phyloP scores from a whole-genome alignment of 2,797 vertebrate species.

The Myiothlypis coronata region DNA sequence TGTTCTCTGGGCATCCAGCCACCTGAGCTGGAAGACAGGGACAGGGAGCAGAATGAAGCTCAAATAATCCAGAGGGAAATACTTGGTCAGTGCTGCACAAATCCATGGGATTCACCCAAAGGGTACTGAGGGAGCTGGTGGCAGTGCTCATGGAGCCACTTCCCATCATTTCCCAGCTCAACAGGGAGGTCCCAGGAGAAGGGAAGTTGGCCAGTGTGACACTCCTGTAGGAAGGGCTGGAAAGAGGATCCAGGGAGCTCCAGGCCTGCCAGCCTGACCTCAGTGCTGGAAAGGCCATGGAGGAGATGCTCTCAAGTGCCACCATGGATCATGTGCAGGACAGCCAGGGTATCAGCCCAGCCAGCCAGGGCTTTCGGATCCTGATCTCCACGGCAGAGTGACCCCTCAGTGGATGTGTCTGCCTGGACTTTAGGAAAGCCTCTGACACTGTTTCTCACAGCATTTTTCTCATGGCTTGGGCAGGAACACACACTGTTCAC shows the following conservation, averaged over 20 bases:
- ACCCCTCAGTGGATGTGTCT: background rate
- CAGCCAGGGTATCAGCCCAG: background rate
- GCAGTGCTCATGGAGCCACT: background rate
- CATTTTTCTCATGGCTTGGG: background rate
- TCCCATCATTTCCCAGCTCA: background rate
- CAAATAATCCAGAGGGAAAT: background rate
- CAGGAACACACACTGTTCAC: background rate
- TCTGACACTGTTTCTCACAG: background rate
- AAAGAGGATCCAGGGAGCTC: background rate
- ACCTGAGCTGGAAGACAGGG: background rate
- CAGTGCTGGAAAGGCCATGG: background rate
- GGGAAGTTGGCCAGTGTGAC: background rate
- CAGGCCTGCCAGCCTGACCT: background rate
- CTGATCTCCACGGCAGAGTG: background rate
- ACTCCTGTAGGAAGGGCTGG: background rate
- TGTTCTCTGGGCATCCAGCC: background rate
- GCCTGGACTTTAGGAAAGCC: background rate
- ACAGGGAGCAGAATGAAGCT: background rate
- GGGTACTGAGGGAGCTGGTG: background rate
- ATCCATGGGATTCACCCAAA: background rate
- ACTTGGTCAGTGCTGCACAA: background rate
- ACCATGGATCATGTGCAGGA: rapidly evolving
- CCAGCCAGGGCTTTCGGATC: background rate
- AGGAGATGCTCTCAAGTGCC: background rate
- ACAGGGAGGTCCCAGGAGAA: background rate